A percentile compares a stretch with the other conserved stretches of the same genome.
These are phyloP conservation scores for Cladopsammia gracilis DNA, from an alignment of 64 coral and sea anemone genomes.

Conservation along the genomic window DNA sequence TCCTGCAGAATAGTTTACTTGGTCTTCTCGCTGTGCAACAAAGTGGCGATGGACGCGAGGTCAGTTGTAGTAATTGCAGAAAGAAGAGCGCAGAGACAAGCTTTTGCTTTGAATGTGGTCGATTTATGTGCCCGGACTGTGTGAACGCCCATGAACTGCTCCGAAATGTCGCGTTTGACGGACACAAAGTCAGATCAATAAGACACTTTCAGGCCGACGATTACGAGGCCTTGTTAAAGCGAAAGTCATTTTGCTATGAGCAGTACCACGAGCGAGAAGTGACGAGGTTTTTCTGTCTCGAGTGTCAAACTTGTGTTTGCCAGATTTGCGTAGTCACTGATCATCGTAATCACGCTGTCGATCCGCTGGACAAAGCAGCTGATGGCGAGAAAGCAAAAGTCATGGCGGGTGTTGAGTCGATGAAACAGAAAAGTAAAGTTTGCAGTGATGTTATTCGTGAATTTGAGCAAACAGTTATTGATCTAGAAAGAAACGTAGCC, in stretches of 20 bases:
- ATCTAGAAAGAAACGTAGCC: not conserved
- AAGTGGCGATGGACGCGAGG: not conserved
- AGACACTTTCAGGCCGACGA: slow-evolving; percentile 12
- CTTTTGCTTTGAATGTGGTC: slow-evolving; percentile 27
- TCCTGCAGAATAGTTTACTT: slow-evolving; percentile 49
- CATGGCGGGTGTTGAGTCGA: not conserved
- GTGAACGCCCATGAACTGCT: not conserved
- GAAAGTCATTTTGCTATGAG: slow-evolving; percentile 11
- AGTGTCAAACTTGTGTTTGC: slow-evolving; percentile 2
- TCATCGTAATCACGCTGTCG: slow-evolving; percentile 8
- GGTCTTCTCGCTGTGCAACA: not conserved
- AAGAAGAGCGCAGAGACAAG: not conserved
- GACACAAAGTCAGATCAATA: slow-evolving; percentile 12
- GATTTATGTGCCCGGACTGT: slow-evolving; percentile 22
- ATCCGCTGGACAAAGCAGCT: slow-evolving; percentile 2
- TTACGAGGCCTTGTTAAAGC: not conserved
- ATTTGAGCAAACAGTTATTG: slow-evolving; percentile 6
- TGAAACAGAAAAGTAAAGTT: not conserved
- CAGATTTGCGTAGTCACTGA: slow-evolving; percentile 6
- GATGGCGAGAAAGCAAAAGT: not conserved
- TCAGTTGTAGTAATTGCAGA: not conserved
- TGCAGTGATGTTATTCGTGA: not conserved
- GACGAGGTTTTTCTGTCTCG: slow-evolving; percentile 20
- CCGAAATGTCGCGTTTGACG: not conserved
- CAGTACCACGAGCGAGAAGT: slow-evolving; percentile 4